phyloP scores from a whole-genome alignment of 2,797 vertebrate genomes.

The Leptodactylus fallax region DNA sequence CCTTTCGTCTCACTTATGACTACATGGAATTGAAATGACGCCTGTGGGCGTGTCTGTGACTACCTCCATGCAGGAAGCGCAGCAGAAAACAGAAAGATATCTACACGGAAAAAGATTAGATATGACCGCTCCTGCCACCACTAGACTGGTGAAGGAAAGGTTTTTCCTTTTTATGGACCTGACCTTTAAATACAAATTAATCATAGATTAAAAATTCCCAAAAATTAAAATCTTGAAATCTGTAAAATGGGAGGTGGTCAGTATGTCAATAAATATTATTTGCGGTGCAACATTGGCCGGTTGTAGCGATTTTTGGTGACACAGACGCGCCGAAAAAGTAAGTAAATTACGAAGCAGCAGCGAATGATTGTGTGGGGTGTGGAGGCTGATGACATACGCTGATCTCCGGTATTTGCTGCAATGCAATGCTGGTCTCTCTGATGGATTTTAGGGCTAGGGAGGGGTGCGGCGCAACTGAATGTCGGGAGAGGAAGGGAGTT shows the following conservation, averaged over 20 bases:
- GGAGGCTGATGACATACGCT: neutral
- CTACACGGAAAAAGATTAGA: neutral
- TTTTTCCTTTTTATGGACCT: neutral
- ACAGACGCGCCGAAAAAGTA: neutral
- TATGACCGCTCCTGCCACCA: neutral
- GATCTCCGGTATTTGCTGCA: neutral
- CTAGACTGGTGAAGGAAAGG: neutral
- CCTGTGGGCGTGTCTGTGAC: neutral
- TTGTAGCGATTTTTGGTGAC: neutral
- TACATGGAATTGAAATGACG: neutral
- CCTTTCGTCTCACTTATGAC: too few species aligned
- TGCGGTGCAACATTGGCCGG: too few species aligned
- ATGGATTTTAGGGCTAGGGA: neutral
- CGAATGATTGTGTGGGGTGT: neutral
- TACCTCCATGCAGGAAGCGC: neutral
- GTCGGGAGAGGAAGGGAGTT: neutral
- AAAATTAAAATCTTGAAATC: neutral
- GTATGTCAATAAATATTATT: neutral
- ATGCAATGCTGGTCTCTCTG: constrained; percentile 44
- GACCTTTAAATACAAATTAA: neutral
- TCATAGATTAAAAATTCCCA: neutral
- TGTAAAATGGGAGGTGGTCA: neutral
- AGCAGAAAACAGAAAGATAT: neutral
- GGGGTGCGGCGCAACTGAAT: neutral
- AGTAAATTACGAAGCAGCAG: constrained; percentile 41